Conservation (phyloP, 2,113 vertebrate genomes). For the Erythrocercus mccallii region DNA sequence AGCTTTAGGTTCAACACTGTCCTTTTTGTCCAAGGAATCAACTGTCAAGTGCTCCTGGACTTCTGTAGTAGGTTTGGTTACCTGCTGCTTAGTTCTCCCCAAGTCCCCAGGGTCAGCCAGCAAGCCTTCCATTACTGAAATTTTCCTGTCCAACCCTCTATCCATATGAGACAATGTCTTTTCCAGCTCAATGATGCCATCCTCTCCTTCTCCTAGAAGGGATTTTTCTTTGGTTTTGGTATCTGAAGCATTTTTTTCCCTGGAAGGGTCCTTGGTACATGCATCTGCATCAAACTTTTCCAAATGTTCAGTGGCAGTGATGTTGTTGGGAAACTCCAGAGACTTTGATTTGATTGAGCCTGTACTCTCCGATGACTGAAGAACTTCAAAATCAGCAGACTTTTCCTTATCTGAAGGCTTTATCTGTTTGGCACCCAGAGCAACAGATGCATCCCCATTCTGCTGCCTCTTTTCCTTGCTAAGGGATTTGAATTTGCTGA, state of each 20-base stretch:
- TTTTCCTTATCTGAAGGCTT: constrained; percentile 48
- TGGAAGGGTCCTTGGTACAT: constrained; percentile 20
- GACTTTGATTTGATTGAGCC: constrained; percentile 38
- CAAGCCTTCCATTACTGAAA: constrained; percentile 39
- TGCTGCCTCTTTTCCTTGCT: constrained; percentile 80
- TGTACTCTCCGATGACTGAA: constrained; percentile 31
- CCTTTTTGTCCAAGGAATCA: constrained; percentile 53
- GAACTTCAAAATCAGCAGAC: constrained; percentile 50
- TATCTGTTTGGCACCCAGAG: neutral
- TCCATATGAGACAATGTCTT: constrained; percentile 36
- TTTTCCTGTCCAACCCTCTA: constrained; percentile 39
- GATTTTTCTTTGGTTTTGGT: constrained; percentile 72
- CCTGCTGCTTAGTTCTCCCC: constrained; percentile 49
- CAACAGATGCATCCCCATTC: constrained; percentile 33
- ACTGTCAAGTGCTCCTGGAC: constrained; percentile 43
- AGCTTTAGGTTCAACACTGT: constrained; percentile 65
- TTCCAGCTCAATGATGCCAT: constrained; percentile 68
- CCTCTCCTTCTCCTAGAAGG: constrained; percentile 27
- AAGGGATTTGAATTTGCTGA: constrained; percentile 91
- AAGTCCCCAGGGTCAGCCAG: constrained; percentile 17
- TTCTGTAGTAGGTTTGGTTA: constrained; percentile 41
- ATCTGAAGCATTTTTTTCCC: neutral
- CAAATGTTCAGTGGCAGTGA: neutral
- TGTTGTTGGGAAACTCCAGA: constrained; percentile 19
- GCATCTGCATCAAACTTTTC: neutral